Conservation (phyloP, 2,797 vertebrate species). For the Hippoglossus hippoglossus region DNA sequence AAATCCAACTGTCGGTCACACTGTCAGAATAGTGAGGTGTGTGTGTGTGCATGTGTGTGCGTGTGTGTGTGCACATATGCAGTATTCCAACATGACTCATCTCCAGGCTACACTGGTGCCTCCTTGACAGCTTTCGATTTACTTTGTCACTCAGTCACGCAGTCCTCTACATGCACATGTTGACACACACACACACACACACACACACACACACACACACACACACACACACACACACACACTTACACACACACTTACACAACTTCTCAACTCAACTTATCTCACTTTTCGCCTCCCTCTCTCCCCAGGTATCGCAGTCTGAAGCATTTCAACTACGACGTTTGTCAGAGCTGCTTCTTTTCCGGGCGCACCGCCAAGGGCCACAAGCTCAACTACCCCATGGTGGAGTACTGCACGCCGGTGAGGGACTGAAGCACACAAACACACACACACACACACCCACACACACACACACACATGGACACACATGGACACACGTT, state of each 20-base stretch:
- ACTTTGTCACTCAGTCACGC: constrained; percentile 9
- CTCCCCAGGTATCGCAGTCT: constrained; percentile 93
- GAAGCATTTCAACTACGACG: constrained; percentile 98
- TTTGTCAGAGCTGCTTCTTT: constrained; percentile 99
- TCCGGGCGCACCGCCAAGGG: constrained; percentile 97
- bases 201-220: not conserved
- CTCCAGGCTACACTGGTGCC: constrained; percentile 2
- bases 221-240: not conserved
- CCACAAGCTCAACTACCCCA: constrained; percentile 97
- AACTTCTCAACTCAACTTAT: constrained; percentile 34
- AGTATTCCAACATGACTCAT: not conserved
- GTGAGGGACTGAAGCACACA: constrained; percentile 83
- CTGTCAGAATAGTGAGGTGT: constrained; percentile 27
- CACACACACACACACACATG: constrained; percentile 19
- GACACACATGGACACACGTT: constrained; percentile 18
- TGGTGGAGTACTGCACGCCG: constrained; percentile 99
- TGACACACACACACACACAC: not conserved
- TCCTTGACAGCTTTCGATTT: not conserved
- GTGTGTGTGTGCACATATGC: not conserved
- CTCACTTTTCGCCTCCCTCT: constrained; percentile 15
- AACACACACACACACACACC: constrained; percentile 11
- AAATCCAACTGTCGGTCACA: constrained; percentile 58
- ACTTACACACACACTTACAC: not conserved
- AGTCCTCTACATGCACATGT: not conserved
- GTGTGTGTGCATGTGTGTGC: not conserved